Conservation (phyloP, 2,113 vertebrate genomes). For the Baryphthengus martii region DNA sequence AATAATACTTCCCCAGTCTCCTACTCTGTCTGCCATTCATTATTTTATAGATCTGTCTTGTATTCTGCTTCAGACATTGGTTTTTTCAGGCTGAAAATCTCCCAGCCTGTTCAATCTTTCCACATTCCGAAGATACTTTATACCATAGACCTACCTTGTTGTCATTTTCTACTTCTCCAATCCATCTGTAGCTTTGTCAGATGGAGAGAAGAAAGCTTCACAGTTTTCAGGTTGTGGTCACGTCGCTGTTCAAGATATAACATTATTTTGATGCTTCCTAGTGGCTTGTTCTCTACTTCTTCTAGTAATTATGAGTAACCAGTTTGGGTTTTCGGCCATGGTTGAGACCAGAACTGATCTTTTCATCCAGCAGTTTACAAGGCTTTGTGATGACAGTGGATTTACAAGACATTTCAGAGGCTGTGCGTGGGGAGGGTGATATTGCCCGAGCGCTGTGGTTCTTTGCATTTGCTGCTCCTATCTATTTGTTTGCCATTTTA, state of each 20-base stretch:
- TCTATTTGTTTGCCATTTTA: background rate
- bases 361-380: background rate
- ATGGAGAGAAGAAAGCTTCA: background rate
- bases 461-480: background rate
- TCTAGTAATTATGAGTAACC: background rate
- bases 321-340: background rate
- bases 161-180: background rate
- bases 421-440: background rate
- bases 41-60: background rate
- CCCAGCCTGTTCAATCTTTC: background rate
- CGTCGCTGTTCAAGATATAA: background rate
- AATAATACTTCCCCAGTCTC: background rate
- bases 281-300: background rate
- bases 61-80: background rate
- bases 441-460: background rate
- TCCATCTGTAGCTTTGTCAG: background rate
- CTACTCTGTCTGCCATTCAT: background rate
- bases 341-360: background rate
- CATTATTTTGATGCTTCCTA: background rate
- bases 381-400: background rate
- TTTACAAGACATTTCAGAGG: background rate
- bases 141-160: background rate
- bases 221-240: background rate
- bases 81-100: background rate
- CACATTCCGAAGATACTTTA: background rate